phyloP scores from a whole-genome alignment of 2,797 vertebrate species.

The Synaphobranchus kaupii region DNA sequence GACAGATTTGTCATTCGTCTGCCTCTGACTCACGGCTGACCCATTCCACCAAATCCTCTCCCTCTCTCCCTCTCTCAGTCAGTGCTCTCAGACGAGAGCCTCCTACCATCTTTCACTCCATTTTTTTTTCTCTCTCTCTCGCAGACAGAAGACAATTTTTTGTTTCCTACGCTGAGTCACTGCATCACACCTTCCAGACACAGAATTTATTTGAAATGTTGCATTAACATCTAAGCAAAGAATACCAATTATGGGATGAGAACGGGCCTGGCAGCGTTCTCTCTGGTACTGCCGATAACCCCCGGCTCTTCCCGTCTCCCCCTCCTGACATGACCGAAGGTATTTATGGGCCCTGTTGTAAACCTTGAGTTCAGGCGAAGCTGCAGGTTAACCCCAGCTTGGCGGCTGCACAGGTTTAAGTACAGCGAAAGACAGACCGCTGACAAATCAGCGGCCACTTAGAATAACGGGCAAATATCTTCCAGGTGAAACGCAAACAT shows the following conservation, averaged over 20 bases:
- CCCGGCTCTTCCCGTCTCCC: neutral
- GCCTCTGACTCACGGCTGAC: neutral
- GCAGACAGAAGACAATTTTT: neutral
- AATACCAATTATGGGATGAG: neutral
- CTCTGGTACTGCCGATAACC: neutral
- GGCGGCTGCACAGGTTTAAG: constrained; percentile 24
- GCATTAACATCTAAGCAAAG: neutral
- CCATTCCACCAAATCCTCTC: constrained; percentile 15
- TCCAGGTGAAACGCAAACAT: neutral
- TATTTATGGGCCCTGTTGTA: constrained; percentile 45
- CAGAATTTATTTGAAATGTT: neutral
- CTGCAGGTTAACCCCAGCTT: constrained; percentile 17
- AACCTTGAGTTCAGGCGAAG: constrained; percentile 32
- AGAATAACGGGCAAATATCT: neutral
- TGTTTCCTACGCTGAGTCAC: neutral
- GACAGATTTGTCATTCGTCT: neutral
- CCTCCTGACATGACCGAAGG: neutral
- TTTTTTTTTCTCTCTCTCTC: neutral
- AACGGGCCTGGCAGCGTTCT: neutral
- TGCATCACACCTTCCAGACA: neutral
- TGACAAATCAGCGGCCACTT: neutral
- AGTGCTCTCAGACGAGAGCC: constrained; percentile 28
- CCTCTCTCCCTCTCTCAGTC: constrained; percentile 8
- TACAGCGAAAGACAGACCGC: constrained; percentile 9
- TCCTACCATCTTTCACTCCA: neutral